Base-by-base conservation (phyloP, 2,113 vertebrate species). In the Ceyx cyanopectus region DNA sequence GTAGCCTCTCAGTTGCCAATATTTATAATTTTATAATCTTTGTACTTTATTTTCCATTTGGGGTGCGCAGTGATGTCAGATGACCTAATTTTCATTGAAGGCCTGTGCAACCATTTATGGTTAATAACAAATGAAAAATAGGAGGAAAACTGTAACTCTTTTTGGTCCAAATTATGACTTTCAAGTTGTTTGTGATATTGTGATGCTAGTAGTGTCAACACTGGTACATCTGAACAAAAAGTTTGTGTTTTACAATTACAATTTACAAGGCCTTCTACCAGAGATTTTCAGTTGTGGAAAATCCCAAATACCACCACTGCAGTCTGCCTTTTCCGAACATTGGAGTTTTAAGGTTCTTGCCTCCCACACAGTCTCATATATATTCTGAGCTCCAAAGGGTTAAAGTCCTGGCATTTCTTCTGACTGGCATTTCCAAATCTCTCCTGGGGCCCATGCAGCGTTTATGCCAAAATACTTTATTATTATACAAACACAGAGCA, bases 381-480 rank as follows among this genome's bases (percentile, higher is more conserved):
- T 2, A 13, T 19, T 29, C 72, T 40, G 9, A 58, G 22, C 65
- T 53, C 34, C 76, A 7, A 81, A 84, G 83, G 76, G 82, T 95
- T 95, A 85, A 88, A 46, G 29, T 10, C 66, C 66, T 68, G 73
- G 57, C 60, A 73, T 76, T 72, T 85, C 54, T 81, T 56, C 61
- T 3, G 6, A 69, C 56, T 72, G 68, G 72, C 77, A 86, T 75
- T 89, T 81, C 81, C 84, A 80, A 87, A 84, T 22, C 61, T 60
- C 88, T 75, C 61, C 65, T 4, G 57, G 18, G 80, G 45, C 73
- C 68, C 80, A 30, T 22, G 61, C 3, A 5, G 56, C 9, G 0
- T 30, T 65, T 56, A 70, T 45, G 65, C 80, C 77, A 90, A 86
- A 88, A 89, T 11, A 43, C 30, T 92, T 94, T 85, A 93, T 89